These are phyloP conservation scores for Cryptotis parvus DNA, from an alignment of 2,113 vertebrate genomes.

Conservation along the genomic window DNA sequence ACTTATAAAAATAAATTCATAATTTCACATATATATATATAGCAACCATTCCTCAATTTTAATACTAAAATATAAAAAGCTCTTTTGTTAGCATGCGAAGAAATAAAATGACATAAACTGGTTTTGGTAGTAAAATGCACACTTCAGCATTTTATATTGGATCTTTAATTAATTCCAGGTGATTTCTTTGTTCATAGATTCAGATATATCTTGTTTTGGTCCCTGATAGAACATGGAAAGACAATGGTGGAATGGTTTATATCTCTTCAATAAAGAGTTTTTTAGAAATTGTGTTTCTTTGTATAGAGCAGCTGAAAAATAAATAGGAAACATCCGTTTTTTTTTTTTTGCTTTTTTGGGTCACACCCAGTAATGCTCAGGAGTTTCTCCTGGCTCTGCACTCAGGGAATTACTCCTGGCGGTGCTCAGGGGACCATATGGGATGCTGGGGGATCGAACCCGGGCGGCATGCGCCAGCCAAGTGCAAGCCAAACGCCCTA, in stretches of 20 bases:
- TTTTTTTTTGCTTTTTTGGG: no score
- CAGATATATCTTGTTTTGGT: slow-evolving; percentile 39
- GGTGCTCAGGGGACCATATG: no score
- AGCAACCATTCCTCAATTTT: not conserved
- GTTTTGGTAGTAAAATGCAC: not conserved
- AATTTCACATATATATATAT: not conserved
- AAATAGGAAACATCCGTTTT: no score
- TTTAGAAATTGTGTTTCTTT: not conserved
- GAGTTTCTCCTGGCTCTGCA: no score
- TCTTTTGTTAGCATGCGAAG: not conserved
- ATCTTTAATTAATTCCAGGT: slow-evolving; percentile 47
- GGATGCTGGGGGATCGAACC: no score
- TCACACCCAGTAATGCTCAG: no score
- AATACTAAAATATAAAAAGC: not conserved
- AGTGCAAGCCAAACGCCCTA: no score
- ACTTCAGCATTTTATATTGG: slow-evolving; percentile 32
- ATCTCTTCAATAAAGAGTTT: not conserved
- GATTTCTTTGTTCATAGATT: slow-evolving; percentile 10
- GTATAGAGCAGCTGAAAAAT: slow-evolving; percentile 28
- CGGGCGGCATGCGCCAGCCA: no score
- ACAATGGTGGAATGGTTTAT: not conserved
- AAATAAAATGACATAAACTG: not conserved
- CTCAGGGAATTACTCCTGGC: no score
- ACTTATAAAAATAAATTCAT: not conserved
- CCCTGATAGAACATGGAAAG: not conserved